These are phyloP conservation scores for Columbina picui DNA, from an alignment of 2,113 vertebrate genomes.

Conservation along the genomic window DNA sequence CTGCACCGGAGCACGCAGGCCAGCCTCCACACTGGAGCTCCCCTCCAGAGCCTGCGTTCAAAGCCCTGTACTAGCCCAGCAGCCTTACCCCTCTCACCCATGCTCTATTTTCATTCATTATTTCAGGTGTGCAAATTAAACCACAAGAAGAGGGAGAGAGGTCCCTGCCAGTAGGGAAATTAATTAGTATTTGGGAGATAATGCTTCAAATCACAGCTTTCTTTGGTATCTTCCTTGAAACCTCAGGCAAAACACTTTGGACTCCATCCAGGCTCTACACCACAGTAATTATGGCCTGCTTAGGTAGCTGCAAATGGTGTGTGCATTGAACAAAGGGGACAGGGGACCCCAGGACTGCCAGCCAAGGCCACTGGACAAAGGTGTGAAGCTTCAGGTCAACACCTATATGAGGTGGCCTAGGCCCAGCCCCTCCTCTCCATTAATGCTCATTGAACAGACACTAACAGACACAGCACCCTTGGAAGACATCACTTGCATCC, in stretches of 20 bases:
- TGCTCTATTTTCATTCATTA: conserved; percentile 35
- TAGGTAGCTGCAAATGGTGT: background rate
- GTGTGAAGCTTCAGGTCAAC: background rate
- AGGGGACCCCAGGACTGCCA: background rate
- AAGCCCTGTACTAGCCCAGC: background rate
- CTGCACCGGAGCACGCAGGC: background rate
- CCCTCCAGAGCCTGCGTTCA: background rate
- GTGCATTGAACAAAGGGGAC: background rate
- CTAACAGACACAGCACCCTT: background rate
- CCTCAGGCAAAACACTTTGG: conserved; percentile 33
- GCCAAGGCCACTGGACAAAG: background rate
- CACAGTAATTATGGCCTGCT: background rate
- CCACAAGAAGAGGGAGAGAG: conserved; percentile 21
- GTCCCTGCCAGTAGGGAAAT: conserved; percentile 20
- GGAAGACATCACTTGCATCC: background rate
- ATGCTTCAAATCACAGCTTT: conserved; percentile 34
- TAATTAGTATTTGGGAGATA: conserved; percentile 47
- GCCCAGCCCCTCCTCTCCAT: background rate
- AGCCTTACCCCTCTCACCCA: background rate
- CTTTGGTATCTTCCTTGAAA: background rate
- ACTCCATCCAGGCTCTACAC: background rate
- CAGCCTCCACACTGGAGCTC: background rate
- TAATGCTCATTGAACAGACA: background rate
- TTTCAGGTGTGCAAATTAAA: conserved; percentile 55
- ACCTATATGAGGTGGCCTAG: background rate